These are phyloP conservation scores for Hydrolagus affinis DNA, from an alignment of 2,113 vertebrate genomes.

Conservation along the genomic window DNA sequence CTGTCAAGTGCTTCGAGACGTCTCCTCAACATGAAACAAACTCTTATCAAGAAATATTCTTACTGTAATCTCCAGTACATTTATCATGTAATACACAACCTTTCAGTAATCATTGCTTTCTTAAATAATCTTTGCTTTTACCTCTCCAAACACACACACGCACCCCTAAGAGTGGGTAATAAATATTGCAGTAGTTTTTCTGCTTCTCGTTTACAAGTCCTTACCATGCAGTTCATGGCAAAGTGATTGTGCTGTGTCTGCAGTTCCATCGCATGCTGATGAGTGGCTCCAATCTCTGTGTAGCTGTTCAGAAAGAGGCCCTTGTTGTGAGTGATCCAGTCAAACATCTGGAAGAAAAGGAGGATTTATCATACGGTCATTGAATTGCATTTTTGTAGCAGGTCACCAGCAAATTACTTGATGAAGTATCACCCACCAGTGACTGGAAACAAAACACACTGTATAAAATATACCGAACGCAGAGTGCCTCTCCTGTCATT, in stretches of 20 bases:
- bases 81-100: not conserved
- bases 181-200: not conserved
- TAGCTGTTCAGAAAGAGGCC: constrained; percentile 93
- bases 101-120: not conserved
- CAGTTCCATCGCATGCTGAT: constrained; percentile 85
- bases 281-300: constrained; percentile 89
- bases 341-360: constrained; percentile 75
- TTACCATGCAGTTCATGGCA: constrained; percentile 98
- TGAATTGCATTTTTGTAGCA: not conserved
- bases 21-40: too few relatives aligned
- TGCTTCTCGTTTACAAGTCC: constrained; percentile 37
- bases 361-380: constrained; percentile 7
- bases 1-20: too few relatives aligned
- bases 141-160: not conserved
- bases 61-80: not conserved
- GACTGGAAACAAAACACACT: constrained; percentile 34
- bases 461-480: not conserved
- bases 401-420: not conserved
- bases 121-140: not conserved
- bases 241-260: constrained; percentile 98
- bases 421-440: constrained; percentile 21
- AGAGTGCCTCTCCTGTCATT: not conserved
- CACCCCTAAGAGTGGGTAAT: not conserved
- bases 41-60: not conserved
- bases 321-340: constrained; percentile 99